A percentile compares a stretch with the other conserved stretches of the same genome.
These are phyloP conservation scores for Hydractinia echinata DNA, from an alignment of 30 jellyfish, hydroid and myxozoan genomes.

Conservation along the genomic window DNA sequence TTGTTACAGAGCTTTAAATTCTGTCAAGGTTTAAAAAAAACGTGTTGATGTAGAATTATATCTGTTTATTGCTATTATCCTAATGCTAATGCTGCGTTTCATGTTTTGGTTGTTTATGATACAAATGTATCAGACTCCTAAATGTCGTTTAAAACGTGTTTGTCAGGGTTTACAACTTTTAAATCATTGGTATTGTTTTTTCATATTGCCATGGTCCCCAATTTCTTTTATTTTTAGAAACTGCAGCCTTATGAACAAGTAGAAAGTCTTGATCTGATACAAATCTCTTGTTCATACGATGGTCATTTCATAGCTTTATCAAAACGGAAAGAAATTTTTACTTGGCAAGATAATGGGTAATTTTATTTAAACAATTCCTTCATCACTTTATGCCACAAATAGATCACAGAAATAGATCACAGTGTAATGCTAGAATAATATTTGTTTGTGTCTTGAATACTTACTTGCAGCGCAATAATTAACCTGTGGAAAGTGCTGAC, in stretches of 20 bases:
- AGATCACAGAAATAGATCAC: too few relatives aligned
- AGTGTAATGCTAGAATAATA: too few relatives aligned
- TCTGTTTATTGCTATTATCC: too few relatives aligned
- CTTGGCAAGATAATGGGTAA: slow-evolving; percentile 59
- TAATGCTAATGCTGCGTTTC: too few relatives aligned
- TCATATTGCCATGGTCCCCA: slow-evolving; percentile 32
- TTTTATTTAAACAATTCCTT: background rate
- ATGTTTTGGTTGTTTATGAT: too few relatives aligned
- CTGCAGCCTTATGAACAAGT: slow-evolving; percentile 33
- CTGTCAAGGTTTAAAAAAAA: too few relatives aligned
- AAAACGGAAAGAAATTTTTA: slow-evolving; percentile 41
- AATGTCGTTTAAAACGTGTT: too few relatives aligned
- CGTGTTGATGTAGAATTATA: too few relatives aligned
- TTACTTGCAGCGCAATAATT: slow-evolving; percentile 13
- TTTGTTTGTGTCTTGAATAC: background rate
- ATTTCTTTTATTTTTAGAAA: slow-evolving; percentile 30
- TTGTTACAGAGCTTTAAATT: too few relatives aligned
- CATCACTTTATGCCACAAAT: background rate
- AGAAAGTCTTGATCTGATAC: slow-evolving; percentile 3
- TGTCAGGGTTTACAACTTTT: background rate
- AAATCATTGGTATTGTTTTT: slow-evolving; percentile 22
- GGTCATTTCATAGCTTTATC: slow-evolving; percentile 75
- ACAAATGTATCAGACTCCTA: too few relatives aligned
- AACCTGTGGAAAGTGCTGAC: slow-evolving; percentile 22
- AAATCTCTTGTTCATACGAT: slow-evolving; percentile 49